phyloP scores from a whole-genome alignment of 2,113 vertebrate species.

The Catharus minimus region DNA sequence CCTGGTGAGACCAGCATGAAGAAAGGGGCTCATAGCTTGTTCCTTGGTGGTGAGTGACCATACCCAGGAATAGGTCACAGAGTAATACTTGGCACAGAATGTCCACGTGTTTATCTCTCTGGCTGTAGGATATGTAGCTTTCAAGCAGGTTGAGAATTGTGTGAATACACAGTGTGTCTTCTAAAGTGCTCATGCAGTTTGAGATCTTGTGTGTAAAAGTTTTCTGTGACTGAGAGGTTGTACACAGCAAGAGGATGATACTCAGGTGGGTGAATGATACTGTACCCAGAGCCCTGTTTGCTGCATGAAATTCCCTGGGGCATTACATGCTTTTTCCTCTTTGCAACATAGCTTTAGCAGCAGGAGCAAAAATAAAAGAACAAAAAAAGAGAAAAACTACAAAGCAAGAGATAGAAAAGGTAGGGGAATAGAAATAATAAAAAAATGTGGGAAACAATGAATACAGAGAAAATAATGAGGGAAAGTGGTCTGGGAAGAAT shows the following conservation, averaged over 20 bases:
- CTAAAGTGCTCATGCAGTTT: neutral
- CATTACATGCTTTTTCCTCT: neutral
- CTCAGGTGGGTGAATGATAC: neutral
- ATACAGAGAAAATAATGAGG: neutral
- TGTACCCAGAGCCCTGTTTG: neutral
- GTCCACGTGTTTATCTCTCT: accelerated
- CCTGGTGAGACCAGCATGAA: neutral
- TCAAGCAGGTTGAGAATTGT: neutral
- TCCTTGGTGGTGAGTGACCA: neutral
- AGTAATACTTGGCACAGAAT: neutral
- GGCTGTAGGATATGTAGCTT: neutral
- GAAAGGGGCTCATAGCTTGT: neutral
- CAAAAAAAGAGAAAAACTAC: neutral
- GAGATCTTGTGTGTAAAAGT: neutral
- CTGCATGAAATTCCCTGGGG: neutral
- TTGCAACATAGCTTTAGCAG: neutral
- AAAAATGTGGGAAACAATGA: neutral
- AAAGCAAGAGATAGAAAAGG: neutral
- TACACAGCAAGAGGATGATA: accelerated
- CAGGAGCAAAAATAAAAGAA: neutral
- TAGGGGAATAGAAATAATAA: neutral
- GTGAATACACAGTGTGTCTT: neutral
- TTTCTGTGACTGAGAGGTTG: neutral
- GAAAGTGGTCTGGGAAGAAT: neutral
- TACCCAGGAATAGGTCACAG: neutral